These are phyloP conservation scores for Adoxophyes honmai DNA, from an alignment of 1,140 invertebrate species.

Conservation along the genomic window DNA sequence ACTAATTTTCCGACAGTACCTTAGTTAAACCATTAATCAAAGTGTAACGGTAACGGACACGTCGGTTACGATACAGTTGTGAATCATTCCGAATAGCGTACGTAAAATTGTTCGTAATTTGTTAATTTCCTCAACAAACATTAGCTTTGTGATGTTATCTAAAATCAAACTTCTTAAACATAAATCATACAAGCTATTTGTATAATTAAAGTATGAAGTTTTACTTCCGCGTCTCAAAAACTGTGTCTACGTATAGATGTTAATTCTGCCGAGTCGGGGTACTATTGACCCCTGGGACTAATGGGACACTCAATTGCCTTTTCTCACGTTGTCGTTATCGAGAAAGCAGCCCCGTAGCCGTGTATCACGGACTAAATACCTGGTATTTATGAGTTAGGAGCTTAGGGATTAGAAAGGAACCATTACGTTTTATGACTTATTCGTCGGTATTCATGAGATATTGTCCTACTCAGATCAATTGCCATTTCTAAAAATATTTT, in stretches of 20 bases:
- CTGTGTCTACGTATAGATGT: background rate
- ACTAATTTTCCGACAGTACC: conserved; percentile 2
- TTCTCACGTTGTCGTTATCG: conserved; percentile 4
- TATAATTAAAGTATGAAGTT: conserved; percentile 2
- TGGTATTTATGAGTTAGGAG: too few species aligned
- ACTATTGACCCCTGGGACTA: background rate
- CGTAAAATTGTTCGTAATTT: conserved; percentile 11
- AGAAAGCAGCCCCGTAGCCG: background rate
- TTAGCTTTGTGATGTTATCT: conserved; percentile 5
- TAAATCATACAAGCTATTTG: conserved; percentile 4
- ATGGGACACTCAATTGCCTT: conserved; percentile 1
- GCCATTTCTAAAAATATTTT: too few species aligned
- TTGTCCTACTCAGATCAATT: too few species aligned
- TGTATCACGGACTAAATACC: too few species aligned
- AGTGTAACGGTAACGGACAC: conserved; percentile 6
- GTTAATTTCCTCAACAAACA: conserved; percentile 4
- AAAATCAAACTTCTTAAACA: background rate
- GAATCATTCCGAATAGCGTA: background rate
- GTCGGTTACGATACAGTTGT: conserved; percentile 4
- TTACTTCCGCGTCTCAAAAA: background rate
- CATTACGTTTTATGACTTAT: too few species aligned
- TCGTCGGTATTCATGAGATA: too few species aligned
- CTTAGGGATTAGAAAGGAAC: too few species aligned
- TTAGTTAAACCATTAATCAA: conserved; percentile 13
- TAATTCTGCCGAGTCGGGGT: background rate